These are phyloP conservation scores for Tyrannus savana DNA, from an alignment of 2,113 vertebrate genomes.

Conservation along the genomic window DNA sequence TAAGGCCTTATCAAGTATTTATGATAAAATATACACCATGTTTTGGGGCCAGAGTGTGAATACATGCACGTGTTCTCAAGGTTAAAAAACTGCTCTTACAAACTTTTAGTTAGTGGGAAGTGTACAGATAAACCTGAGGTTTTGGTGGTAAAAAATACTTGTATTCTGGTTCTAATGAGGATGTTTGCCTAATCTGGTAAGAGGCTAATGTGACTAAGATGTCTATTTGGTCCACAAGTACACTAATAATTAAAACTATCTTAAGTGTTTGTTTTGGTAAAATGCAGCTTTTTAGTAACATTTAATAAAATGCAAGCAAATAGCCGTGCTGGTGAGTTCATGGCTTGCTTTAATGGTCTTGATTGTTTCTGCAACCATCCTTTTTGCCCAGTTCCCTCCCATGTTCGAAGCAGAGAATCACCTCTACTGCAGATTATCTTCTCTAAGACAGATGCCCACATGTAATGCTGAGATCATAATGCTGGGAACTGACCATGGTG, in stretches of 20 bases:
- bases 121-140: neutral
- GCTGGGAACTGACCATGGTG: neutral
- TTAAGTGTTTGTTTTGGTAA: neutral
- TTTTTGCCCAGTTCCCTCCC: neutral
- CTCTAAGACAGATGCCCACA: neutral
- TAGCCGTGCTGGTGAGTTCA: neutral
- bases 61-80: neutral
- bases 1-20: neutral
- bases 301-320: neutral
- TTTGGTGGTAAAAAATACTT: neutral
- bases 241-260: neutral
- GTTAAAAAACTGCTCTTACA: neutral
- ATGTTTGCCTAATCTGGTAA: neutral
- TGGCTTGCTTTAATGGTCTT: neutral
- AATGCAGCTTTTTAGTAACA: neutral
- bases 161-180: neutral
- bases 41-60: neutral
- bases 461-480: neutral
- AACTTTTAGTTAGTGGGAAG: neutral
- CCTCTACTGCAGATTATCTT: neutral
- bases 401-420: neutral
- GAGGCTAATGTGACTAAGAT: neutral
- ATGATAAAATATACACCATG: neutral
- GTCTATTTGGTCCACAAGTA: neutral
- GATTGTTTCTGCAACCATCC: neutral